Percentiles rank a stretch among this genome's conserved stretches.
These are phyloP conservation scores for Bacillus rossius DNA, from an alignment of 1,140 invertebrate genomes.

Conservation along the genomic window DNA sequence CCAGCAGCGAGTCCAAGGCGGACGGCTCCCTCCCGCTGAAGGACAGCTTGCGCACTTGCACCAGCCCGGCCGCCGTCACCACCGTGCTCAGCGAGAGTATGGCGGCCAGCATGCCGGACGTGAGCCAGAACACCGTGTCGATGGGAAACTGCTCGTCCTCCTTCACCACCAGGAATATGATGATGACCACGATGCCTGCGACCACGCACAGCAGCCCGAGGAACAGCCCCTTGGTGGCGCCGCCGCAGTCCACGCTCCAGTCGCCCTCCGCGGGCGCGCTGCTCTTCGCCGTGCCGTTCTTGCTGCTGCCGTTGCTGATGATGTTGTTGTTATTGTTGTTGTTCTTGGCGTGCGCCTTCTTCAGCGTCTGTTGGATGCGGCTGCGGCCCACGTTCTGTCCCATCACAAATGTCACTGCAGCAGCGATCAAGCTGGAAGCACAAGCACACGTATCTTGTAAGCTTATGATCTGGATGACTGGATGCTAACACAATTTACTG, in stretches of 20 bases:
- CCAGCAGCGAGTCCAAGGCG: conserved; percentile 37
- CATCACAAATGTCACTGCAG: conserved; percentile 56
- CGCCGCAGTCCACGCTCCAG: conserved; percentile 45
- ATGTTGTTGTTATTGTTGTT: conserved; percentile 24
- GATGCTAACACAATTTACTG: not conserved
- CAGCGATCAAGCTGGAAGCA: conserved; percentile 48
- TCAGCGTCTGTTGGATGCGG: conserved; percentile 22
- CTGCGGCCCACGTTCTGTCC: conserved; percentile 51
- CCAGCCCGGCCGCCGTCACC: conserved; percentile 35
- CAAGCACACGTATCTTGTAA: not conserved
- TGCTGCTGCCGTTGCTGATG: conserved; percentile 12
- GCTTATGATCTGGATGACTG: not conserved
- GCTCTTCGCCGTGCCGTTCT: not conserved
- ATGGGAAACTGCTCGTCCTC: conserved; percentile 49
- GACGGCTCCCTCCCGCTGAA: conserved; percentile 38
- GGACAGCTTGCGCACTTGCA: conserved; percentile 47
- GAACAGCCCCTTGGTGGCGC: conserved; percentile 55
- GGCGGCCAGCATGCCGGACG: conserved; percentile 42
- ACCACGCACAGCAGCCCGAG: conserved; percentile 55
- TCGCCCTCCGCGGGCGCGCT: conserved; percentile 9
- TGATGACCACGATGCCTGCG: conserved; percentile 52
- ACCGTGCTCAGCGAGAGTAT: conserved; percentile 40
- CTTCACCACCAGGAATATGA: conserved; percentile 58
- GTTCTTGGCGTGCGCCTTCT: conserved; percentile 39
- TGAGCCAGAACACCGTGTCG: conserved; percentile 43